Base-by-base conservation (phyloP, 2,888 invertebrate genomes). In the Microplitis deprimator region DNA sequence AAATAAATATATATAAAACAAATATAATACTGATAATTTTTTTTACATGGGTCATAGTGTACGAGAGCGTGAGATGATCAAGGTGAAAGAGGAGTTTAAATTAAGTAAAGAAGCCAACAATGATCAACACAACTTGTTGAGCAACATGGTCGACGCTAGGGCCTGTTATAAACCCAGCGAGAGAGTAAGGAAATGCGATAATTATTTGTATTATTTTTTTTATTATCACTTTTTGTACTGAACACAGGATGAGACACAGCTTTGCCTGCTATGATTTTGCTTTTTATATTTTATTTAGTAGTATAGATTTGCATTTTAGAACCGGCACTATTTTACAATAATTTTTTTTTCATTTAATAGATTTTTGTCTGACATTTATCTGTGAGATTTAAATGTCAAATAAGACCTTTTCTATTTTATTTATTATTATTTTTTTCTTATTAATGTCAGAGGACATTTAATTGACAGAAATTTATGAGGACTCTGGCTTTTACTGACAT, bases 151-250 rank as follows among this genome's bases (percentile, higher is more conserved):
- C 82, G 90, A 90, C 85, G 88, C 88, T 77, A 86, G 90, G 82
- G 90, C 89, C 68, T 90, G 90, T 84, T 90, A 88, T 85, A 90
- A 90, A 77, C 90, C 90, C 71, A 87, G 85, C 80, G 89, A 90
- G 83, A 88, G 89, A 87, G 90, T 90, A 85, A 89, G 89, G 60
- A 79, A 50, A 50, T 50, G 13, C 29, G 29, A 29, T 8, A 13
- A 50, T 50, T 50, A 50, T 13, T 50, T 50, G 5, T 7, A 79
- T 77, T 64, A 62, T 68, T 75, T 72, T 61, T 20, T 50, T 41
- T 60, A 41, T 41, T 50, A 67, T 20, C 41, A 38, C 68, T 68
- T 61, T 10, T 61, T 0, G 3, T 60, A 40, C 7, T 2, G 60
- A 38, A 50, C 50, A 50, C 50, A 50, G 50, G 50, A 70, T 20